phyloP scores from a whole-genome alignment of 1,140 invertebrate species.

The Dinoponera quadriceps region DNA sequence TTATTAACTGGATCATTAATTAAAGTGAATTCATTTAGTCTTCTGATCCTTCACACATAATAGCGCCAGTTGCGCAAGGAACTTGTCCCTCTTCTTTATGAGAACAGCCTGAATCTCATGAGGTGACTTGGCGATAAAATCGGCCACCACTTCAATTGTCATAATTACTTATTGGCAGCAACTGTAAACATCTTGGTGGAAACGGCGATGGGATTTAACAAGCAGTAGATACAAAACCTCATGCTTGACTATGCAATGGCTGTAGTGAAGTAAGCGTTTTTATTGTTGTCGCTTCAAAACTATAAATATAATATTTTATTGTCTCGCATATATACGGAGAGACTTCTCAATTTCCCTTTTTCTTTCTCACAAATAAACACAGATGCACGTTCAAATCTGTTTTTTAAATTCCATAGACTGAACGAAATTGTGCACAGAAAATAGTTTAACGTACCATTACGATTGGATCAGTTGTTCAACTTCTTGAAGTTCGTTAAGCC shows the following conservation, averaged over 20 bases:
- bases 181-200: constrained; percentile 95
- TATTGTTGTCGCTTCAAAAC: constrained; percentile 2
- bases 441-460: constrained; percentile 87
- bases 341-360: no score
- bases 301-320: no score
- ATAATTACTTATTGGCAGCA: constrained; percentile 93
- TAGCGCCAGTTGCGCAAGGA: neutral
- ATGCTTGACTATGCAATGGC: constrained; percentile 91
- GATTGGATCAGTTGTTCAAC: constrained; percentile 87
- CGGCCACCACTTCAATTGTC: constrained; percentile 92
- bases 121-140: no score
- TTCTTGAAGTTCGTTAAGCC: constrained; percentile 87
- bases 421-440: constrained; percentile 90
- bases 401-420: constrained; percentile 87
- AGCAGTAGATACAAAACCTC: constrained; percentile 87
- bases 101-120: no score
- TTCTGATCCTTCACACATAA: neutral
- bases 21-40: constrained; percentile 7
- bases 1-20: neutral
- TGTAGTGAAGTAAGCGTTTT: constrained; percentile 88
- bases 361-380: no score
- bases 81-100: no score
- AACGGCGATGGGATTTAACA: constrained; percentile 91
- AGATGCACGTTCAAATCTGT: no score
- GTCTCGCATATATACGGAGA: no score